A percentile compares a stretch with the other conserved stretches of the same genome.
Conservation (phyloP, 2,888 invertebrate species). For the Eupithecia centaureata region DNA sequence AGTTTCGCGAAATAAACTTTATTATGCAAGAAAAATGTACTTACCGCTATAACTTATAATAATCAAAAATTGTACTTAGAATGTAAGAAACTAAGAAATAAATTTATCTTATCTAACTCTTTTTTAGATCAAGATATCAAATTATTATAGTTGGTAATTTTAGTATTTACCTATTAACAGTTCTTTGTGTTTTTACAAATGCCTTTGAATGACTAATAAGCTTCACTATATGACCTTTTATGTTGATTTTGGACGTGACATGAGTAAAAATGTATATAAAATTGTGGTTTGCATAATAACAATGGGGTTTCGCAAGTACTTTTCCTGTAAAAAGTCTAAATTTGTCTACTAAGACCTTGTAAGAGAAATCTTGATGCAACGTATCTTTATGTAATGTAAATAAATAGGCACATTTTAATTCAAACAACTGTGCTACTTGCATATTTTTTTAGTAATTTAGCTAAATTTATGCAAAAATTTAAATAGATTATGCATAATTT, state of each 20-base stretch:
- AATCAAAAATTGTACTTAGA: no score
- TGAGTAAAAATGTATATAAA: background rate
- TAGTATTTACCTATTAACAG: no score
- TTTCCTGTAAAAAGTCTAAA: background rate
- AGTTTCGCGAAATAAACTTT: no score
- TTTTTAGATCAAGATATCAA: no score
- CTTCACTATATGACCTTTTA: background rate
- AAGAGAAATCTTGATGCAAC: background rate
- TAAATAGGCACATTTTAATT: background rate
- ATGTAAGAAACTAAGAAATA: no score
- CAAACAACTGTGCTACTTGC: background rate
- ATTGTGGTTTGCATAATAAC: background rate
- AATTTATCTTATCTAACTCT: no score
- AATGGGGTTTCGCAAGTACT: background rate
- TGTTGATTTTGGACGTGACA: background rate
- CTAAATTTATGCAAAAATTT: background rate
- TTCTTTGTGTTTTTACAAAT: background rate
- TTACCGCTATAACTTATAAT: no score
- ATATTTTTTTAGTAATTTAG: background rate
- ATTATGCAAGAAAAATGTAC: no score
- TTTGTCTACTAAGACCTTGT: background rate
- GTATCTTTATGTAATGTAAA: constrained; percentile 7
- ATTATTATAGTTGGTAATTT: no score
- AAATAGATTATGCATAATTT: background rate
- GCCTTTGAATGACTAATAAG: background rate